Base-by-base conservation (phyloP, 2,797 vertebrate species). In the Octomys mimax region DNA sequence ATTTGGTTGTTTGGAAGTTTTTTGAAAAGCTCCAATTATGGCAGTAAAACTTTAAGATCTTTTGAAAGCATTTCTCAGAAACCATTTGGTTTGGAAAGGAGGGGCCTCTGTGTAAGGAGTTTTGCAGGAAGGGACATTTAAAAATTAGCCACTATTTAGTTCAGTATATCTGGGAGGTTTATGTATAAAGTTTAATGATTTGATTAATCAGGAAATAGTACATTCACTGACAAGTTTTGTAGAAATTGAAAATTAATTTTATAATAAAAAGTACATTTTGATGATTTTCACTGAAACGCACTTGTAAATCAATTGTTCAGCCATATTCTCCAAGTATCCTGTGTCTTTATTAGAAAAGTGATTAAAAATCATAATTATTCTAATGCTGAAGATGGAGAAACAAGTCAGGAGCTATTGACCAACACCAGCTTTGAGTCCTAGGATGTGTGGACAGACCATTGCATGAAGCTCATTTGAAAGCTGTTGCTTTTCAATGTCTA, bases 41-140 rank as follows among this genome's bases (percentile, higher is more conserved):
- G 7, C 19, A 64, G 13, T 59, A 84, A 82, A 71, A 86, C 88
- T 94, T 26, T 89, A 94, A 97, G 83, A 42, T 2, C 91, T 94
- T 82, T 95, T 71, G 75, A 71, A 95, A 81, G 11, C 91, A 14
- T 73, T 96, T 95, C 80, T 96, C 26, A 33, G n/a, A 95, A 89
- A 36, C 91, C 73, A 91, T 87, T 78, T 85, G 13, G 33, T 79
- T 89, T 85, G 85, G 61, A 89, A 95, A 91, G 42, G 49, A 85
- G 36, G 46, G 33, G 0, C 31, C 7, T 86, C 39, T 46, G 13
- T 62, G 9, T 75, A 61, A 78, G 85, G 59, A 80, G 1, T 16
- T 36, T 78, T 91, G 91, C 71, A 31, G 83, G 87, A 89, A 83
- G 24, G 87, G n/a, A 61, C 36, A 46, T 93, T 94, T 82, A 84